Evolutionary conservation across 1,140 invertebrate species (phyloP).

Genomic region (Bombus ignitus): DNA sequence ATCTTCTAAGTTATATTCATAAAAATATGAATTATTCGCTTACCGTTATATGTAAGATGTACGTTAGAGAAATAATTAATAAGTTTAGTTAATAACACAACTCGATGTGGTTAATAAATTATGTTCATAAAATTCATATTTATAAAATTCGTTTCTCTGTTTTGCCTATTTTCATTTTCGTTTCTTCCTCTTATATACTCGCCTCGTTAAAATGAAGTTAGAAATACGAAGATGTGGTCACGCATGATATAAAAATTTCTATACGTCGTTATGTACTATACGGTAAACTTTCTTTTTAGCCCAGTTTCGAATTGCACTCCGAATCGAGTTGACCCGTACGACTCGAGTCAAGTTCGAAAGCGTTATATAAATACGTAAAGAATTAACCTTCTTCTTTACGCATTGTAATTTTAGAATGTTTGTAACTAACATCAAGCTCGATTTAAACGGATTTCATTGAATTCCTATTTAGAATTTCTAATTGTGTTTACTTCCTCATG

Average conservation of each 20-base stretch:
- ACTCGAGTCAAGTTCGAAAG: neutral
- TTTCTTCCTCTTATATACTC: neutral
- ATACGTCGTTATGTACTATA: neutral
- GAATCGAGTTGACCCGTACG: neutral
- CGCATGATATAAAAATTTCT: neutral
- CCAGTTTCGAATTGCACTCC: neutral
- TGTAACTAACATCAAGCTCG: too few species aligned
- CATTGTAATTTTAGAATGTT: too few species aligned
- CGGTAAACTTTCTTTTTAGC: neutral
- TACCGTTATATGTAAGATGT: too few species aligned
- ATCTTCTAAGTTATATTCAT: too few species aligned
- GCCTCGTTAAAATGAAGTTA: neutral
- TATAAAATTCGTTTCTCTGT: neutral
- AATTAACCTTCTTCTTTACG: neutral
- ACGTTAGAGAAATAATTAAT: neutral
- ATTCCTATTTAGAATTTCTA: too few species aligned
- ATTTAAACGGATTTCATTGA: too few species aligned
- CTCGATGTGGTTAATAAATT: neutral
- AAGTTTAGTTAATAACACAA: neutral
- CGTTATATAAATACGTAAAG: neutral
- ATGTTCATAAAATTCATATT: neutral
- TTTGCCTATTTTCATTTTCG: neutral
- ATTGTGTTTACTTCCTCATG: fast-evolving
- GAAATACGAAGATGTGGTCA: neutral
- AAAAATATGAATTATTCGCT: too few species aligned